phyloP scores from a whole-genome alignment of 92 coral and sea anemone species.

The Blastomussa wellsi region DNA sequence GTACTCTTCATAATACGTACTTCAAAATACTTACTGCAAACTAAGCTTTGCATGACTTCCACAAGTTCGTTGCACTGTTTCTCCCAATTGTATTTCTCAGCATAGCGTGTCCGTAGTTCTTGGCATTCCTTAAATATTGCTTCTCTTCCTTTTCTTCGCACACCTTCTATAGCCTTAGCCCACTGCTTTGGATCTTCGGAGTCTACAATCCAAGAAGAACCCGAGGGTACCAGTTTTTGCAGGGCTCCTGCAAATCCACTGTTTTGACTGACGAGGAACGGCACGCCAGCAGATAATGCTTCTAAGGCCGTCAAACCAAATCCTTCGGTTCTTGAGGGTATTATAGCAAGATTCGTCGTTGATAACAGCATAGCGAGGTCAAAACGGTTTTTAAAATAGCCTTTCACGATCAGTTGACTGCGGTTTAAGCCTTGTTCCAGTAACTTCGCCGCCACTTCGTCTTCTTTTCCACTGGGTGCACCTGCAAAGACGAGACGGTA shows the following conservation, averaged over 20 bases:
- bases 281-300: conserved; percentile 20
- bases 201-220: conserved; percentile 11
- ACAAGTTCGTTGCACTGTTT: neutral
- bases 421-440: neutral
- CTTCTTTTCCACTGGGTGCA: conserved; percentile 13
- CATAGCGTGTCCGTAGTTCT: neutral
- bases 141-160: conserved; percentile 7
- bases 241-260: conserved; percentile 23
- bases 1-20: neutral
- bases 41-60: neutral
- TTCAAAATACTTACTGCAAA: neutral
- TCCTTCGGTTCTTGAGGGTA: conserved; percentile 28
- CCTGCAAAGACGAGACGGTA: conserved; percentile 20
- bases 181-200: conserved; percentile 12
- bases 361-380: neutral
- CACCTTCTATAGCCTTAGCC: neutral
- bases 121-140: neutral
- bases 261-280: conserved; percentile 24
- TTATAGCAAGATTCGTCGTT: conserved; percentile 7
- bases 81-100: conserved; percentile 1
- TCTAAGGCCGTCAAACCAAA: conserved; percentile 34
- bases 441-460: neutral
- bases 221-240: neutral
- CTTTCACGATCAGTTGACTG: conserved; percentile 14
- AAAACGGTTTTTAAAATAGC: conserved; percentile 3